phyloP scores from a whole-genome alignment of 2,797 vertebrate species.

The Poliocrania exsul region DNA sequence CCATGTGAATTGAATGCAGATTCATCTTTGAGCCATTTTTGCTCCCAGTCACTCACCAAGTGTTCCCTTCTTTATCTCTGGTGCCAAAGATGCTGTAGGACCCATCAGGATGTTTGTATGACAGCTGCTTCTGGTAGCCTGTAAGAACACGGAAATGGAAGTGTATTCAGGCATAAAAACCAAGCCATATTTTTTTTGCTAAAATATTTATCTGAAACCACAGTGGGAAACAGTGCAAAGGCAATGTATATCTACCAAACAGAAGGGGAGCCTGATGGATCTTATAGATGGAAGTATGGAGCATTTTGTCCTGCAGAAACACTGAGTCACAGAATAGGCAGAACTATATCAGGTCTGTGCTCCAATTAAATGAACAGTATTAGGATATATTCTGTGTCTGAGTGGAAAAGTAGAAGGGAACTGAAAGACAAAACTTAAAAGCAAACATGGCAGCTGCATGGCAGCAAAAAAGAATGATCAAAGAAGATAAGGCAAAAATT shows the following conservation, averaged over 20 bases:
- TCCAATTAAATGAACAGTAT: neutral
- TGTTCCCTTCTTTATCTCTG: constrained; percentile 75
- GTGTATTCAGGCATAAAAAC: neutral
- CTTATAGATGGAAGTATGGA: neutral
- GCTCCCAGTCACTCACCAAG: constrained; percentile 76
- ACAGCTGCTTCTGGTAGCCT: constrained; percentile 86
- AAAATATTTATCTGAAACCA: neutral
- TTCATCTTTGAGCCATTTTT: neutral
- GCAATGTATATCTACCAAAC: neutral
- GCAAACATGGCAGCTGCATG: neutral
- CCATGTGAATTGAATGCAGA: neutral
- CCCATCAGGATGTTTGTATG: constrained; percentile 75
- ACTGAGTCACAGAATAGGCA: neutral
- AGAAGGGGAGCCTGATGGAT: neutral
- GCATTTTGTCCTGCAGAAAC: neutral
- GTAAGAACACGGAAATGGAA: neutral
- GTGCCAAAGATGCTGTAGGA: constrained; percentile 82
- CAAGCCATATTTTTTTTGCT: neutral
- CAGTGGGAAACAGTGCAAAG: neutral
- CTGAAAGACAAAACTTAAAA: neutral
- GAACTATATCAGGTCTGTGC: neutral
- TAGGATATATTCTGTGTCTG: neutral
- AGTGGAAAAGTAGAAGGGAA: neutral
- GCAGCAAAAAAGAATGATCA: neutral
- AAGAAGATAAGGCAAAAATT: neutral